These are phyloP conservation scores for Parnassius glacialis DNA, from an alignment of 2,888 invertebrate genomes.

Conservation along the genomic window DNA sequence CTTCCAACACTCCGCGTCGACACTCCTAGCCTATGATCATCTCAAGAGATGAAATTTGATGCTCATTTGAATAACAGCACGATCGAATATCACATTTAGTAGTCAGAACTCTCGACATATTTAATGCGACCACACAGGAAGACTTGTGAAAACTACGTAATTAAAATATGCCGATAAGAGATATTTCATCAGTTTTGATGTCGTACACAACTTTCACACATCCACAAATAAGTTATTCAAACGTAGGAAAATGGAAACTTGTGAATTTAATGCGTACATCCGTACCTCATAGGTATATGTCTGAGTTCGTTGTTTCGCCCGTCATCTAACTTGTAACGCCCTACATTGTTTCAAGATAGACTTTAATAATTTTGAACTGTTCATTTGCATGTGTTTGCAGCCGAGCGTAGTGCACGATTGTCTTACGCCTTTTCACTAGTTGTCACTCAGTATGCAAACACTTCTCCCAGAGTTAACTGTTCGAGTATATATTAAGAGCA, in stretches of 20 bases:
- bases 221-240: constrained; percentile 21
- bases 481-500: constrained; percentile 39
- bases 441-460: constrained; percentile 66
- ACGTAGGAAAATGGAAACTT: constrained; percentile 21
- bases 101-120: constrained; percentile 41
- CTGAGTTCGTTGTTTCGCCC: constrained; percentile 44
- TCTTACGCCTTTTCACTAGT: constrained; percentile 62
- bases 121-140: constrained; percentile 56
- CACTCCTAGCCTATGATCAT: constrained; percentile 51
- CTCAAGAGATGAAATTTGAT: constrained; percentile 63
- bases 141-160: constrained; percentile 18
- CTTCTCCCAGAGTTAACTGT: constrained; percentile 48
- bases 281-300: constrained; percentile 28
- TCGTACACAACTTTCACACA: constrained; percentile 15
- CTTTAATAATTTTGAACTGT: constrained; percentile 45
- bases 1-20: constrained; percentile 51
- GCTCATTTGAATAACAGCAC: constrained; percentile 61
- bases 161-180: constrained; percentile 9
- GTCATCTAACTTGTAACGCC: constrained; percentile 32
- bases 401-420: constrained; percentile 49
- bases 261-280: constrained; percentile 21
- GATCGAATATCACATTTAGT: constrained; percentile 53
- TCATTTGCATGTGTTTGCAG: constrained; percentile 61
- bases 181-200: constrained; percentile 8
- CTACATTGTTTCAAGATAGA: constrained; percentile 35